Base-by-base conservation (phyloP, 2,797 vertebrate species). In the Knipowitschia caucasica region DNA sequence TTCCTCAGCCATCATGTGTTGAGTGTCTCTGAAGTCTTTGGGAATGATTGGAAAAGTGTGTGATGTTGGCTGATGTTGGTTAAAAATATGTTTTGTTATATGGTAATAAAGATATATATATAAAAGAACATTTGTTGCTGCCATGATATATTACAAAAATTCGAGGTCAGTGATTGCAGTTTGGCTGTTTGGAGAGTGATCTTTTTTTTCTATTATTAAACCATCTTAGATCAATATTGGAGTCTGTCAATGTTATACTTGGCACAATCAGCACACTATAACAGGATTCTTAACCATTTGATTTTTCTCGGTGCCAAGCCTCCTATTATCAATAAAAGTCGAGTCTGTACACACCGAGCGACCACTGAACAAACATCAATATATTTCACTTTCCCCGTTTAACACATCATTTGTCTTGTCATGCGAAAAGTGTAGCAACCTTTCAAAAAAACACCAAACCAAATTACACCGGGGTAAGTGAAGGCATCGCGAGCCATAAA, bases 381-480 rank as follows among this genome's bases (percentile, higher is more conserved):
- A 23, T 4, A 23, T 33, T 49, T 21, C 18, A 7, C 30, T 30
- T 33, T 46, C 7, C 11, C 18, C 11, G 6, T n/a, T 1, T 21
- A 23, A 18, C 46, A 49, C 46, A 23, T 49, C 29, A 33, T 49
- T 49, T 33, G 18, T 49, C 46, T 26, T 23, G 18, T 49, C 11
- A 34, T 7, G 29, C 14, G 12, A 21, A 49, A 49, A 49, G 46
- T 23, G 29, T 21, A 33, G 46, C 46, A 50, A 58, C 46, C 30
- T 38, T 3, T 7, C 10, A 40, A 50, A 44, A 33, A 5, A 46
- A 4, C 24, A 21, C 29, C 59, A 8, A 40, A 60, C 7, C 59
- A 12, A 53, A 20, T 50, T 26, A 9, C 57, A 26, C 25, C 34
- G 30, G 46, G 20, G 15, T 24, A 40, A 30, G 26, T 40, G 17